phyloP scores from a whole-genome alignment of 2,888 invertebrate genomes.

The Callimorpha dominula region DNA sequence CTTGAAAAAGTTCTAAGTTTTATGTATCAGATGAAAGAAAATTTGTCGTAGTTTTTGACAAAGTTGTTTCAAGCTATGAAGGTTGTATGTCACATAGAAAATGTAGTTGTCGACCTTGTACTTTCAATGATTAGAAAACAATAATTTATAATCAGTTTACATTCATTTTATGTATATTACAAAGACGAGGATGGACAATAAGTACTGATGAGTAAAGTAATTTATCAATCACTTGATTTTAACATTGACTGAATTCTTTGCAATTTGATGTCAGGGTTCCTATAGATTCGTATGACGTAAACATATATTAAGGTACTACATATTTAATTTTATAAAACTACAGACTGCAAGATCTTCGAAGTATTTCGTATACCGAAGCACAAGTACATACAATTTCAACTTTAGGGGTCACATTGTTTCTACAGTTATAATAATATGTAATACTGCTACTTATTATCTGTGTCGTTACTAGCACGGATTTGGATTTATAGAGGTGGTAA shows the following conservation, averaged over 20 bases:
- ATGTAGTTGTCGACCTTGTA: background rate
- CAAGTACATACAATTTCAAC: background rate
- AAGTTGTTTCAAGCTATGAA: background rate
- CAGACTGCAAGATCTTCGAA: background rate
- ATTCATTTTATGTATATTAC: background rate
- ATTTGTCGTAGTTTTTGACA: background rate
- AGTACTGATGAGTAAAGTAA: background rate
- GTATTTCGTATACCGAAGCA: background rate
- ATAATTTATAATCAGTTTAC: background rate
- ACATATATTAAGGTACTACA: background rate
- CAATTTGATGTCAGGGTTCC: background rate
- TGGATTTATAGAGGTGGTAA: too few species aligned
- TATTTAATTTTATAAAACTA: background rate
- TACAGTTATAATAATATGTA: too few species aligned
- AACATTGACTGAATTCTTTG: background rate
- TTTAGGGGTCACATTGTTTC: background rate
- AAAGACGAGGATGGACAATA: background rate
- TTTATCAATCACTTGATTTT: slow-evolving; percentile 1
- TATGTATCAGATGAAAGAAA: background rate
- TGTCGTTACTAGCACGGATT: too few species aligned
- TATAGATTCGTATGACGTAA: background rate
- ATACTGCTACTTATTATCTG: too few species aligned
- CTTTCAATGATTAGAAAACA: background rate
- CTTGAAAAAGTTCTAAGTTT: background rate
- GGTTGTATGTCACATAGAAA: background rate